Conservation (phyloP, 2,113 vertebrate genomes). For the Solea solea region DNA sequence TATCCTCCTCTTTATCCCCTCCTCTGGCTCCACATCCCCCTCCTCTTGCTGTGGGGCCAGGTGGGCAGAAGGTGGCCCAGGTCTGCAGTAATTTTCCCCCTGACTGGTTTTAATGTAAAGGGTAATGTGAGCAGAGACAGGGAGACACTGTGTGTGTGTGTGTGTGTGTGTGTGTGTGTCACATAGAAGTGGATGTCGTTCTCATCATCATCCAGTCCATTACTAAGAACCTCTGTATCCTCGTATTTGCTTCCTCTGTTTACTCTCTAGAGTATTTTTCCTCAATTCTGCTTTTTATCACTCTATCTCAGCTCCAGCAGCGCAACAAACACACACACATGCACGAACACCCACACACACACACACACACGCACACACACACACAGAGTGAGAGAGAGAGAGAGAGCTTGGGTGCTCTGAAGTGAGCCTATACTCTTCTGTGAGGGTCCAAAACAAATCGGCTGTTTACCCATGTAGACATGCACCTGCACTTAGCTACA, state of each 20-base stretch:
- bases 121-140: conserved; percentile 79
- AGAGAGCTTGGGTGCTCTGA: conserved; percentile 6
- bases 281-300: conserved; percentile 61
- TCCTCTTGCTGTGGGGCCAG: conserved; percentile 73
- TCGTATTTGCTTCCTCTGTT: conserved; percentile 63
- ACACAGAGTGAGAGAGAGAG: conserved; percentile 2
- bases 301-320: conserved; percentile 44
- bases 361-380: conserved; percentile 12
- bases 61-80: conserved; percentile 77
- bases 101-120: conserved; percentile 86
- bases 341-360: conserved; percentile 18
- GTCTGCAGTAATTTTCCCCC: conserved; percentile 82
- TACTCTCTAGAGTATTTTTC: conserved; percentile 68
- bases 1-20: conserved; percentile 57
- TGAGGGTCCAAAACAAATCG: conserved; percentile 39
- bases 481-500: background rate
- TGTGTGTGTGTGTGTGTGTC: conserved; percentile 14
- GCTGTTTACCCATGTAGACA: background rate
- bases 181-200: conserved; percentile 52
- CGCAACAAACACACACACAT: conserved; percentile 7
- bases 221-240: conserved; percentile 61
- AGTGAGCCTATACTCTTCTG: conserved; percentile 29
- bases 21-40: conserved; percentile 45
- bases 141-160: conserved; percentile 23
- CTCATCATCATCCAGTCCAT: conserved; percentile 56